Conservation (phyloP, 2,113 vertebrate genomes). For the Taxidea taxus region DNA sequence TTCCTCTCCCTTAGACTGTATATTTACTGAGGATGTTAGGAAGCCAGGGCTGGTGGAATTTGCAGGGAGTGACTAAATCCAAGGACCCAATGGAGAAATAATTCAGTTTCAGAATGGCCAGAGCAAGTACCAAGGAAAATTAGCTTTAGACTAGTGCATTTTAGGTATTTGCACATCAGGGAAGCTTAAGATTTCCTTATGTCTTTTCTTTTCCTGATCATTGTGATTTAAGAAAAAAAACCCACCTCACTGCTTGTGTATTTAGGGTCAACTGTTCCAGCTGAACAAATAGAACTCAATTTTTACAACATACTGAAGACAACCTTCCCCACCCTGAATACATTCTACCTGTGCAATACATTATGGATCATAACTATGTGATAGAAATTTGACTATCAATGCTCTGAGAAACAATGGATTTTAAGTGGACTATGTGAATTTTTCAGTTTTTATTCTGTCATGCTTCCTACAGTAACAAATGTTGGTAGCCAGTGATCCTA, state of each 20-base stretch:
- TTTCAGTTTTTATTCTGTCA: not conserved
- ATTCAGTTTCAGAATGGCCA: not conserved
- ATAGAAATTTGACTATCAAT: not conserved
- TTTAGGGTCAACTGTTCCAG: not conserved
- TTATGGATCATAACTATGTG: not conserved
- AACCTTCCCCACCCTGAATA: not conserved
- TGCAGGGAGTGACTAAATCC: not conserved
- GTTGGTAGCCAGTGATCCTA: not conserved
- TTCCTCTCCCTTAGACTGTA: not conserved
- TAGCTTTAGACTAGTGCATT: not conserved
- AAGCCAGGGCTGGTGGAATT: not conserved
- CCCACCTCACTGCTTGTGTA: not conserved
- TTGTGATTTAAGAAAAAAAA: not conserved
- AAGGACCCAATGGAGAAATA: not conserved
- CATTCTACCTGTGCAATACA: not conserved
- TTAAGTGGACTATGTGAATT: not conserved
- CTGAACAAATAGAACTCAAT: not conserved
- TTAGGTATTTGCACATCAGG: not conserved
- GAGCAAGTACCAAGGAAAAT: not conserved
- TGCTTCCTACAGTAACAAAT: not conserved
- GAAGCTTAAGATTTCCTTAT: not conserved
- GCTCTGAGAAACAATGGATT: not conserved
- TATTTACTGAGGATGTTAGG: not conserved
- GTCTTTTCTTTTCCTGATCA: too few species aligned
- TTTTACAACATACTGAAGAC: not conserved